phyloP scores from a whole-genome alignment of 2,797 vertebrate genomes.

The Anableps anableps region DNA sequence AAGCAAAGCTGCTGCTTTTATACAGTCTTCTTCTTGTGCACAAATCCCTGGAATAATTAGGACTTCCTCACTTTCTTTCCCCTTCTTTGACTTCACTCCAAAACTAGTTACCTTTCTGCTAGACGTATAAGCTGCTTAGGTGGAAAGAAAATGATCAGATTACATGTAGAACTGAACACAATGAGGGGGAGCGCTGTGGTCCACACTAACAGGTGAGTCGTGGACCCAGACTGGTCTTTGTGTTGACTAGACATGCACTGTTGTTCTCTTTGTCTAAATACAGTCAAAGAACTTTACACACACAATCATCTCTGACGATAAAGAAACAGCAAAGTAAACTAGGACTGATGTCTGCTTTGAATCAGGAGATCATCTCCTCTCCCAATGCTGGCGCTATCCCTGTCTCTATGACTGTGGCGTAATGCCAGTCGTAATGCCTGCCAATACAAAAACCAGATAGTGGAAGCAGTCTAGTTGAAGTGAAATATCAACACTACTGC shows the following conservation, averaged over 20 bases:
- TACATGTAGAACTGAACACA: background rate
- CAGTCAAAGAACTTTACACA: too few species aligned
- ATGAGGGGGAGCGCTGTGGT: background rate
- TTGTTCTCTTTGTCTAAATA: too few species aligned
- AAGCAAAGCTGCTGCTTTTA: background rate
- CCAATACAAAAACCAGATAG: background rate
- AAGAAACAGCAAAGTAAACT: background rate
- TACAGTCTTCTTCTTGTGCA: background rate
- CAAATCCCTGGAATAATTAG: background rate
- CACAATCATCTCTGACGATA: too few species aligned
- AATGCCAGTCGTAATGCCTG: background rate
- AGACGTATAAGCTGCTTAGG: background rate
- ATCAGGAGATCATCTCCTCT: background rate
- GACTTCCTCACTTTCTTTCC: background rate
- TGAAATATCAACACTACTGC: background rate
- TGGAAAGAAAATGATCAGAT: background rate
- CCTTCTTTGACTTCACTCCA: background rate
- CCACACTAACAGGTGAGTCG: background rate
- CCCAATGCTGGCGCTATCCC: background rate
- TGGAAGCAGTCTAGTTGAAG: too few species aligned
- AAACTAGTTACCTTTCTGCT: background rate
- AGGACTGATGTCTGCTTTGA: background rate
- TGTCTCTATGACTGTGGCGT: too few species aligned
- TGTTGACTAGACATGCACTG: background rate
- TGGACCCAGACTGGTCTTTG: background rate